Conservation (phyloP, 64 coral and sea anemone genomes). For the Acropora yongei region DNA sequence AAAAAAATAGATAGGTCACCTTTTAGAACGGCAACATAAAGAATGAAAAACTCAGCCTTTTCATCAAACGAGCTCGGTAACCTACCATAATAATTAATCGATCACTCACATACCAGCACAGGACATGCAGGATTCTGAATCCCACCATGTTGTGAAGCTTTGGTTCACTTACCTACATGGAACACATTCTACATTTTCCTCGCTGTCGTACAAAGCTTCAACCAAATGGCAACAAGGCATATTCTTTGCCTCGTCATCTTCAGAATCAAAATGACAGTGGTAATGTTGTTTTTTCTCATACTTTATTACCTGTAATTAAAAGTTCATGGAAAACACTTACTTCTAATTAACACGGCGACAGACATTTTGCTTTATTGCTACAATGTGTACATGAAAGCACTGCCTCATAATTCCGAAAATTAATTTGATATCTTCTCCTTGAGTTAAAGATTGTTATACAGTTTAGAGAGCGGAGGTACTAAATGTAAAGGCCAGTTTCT, state of each 20-base stretch:
- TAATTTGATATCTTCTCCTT: neutral
- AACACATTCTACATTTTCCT: slow-evolving; percentile 59
- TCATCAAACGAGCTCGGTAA: too few relatives aligned
- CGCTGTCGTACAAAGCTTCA: slow-evolving; percentile 12
- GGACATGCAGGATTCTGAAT: too few relatives aligned
- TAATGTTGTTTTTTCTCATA: slow-evolving; percentile 78
- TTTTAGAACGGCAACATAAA: too few relatives aligned
- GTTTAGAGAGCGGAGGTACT: neutral
- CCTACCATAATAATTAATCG: too few relatives aligned
- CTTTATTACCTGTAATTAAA: slow-evolving; percentile 61
- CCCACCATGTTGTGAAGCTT: too few relatives aligned
- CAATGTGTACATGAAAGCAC: neutral
- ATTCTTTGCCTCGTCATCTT: slow-evolving; percentile 40
- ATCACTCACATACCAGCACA: too few relatives aligned
- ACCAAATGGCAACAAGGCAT: slow-evolving; percentile 78
- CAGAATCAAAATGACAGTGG: slow-evolving; percentile 71
- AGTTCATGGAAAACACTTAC: neutral
- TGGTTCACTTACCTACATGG: slow-evolving; percentile 72
- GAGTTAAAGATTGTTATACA: neutral
- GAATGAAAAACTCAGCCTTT: neutral
- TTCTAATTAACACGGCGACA: neutral
- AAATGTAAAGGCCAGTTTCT: neutral
- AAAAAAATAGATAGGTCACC: too few relatives aligned
- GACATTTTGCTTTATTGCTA: too few relatives aligned
- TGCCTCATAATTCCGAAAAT: neutral